A percentile compares a stretch with the other conserved stretches of the same genome.
phyloP scores from a whole-genome alignment of 2,113 vertebrate species.

The Pedionomus torquatus region DNA sequence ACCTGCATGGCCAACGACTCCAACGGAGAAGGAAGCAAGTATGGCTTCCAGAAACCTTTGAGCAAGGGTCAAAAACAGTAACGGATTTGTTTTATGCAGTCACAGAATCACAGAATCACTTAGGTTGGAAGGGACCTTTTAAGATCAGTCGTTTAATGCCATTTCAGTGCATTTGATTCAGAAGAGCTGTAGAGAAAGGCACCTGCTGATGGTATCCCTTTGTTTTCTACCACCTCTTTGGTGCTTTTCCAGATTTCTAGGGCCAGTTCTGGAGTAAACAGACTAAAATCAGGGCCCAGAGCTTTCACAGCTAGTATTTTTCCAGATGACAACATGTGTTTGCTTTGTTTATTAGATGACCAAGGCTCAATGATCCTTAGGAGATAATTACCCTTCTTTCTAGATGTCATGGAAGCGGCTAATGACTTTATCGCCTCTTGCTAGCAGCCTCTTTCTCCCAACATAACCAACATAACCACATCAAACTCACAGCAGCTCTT shows the following conservation, averaged over 20 bases:
- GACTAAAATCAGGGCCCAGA: not conserved
- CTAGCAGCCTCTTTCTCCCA: not conserved
- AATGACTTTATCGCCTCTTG: not conserved
- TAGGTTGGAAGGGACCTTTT: no score
- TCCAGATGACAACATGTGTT: not conserved
- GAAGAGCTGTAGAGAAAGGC: not conserved
- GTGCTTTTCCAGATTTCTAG: not conserved
- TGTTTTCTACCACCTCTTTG: not conserved
- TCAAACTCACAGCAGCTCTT: not conserved
- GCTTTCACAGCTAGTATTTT: not conserved
- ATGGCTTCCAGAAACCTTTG: not conserved
- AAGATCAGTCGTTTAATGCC: no score
- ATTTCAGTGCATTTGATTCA: not conserved
- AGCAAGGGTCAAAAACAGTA: not conserved
- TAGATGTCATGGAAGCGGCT: not conserved
- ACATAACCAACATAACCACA: rapidly evolving
- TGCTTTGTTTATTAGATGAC: not conserved
- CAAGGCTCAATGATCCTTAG: not conserved
- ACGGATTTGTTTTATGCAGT: not conserved
- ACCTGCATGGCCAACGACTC: not conserved
- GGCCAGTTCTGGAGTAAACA: not conserved
- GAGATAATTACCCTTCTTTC: not conserved
- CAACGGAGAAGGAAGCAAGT: not conserved
- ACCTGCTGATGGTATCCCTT: not conserved
- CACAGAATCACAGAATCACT: no score